Evolutionary conservation across 2,113 vertebrate genomes (phyloP), one percentile per base, ranked within the genome.

Genomic region (Pseudorasbora parva): DNA sequence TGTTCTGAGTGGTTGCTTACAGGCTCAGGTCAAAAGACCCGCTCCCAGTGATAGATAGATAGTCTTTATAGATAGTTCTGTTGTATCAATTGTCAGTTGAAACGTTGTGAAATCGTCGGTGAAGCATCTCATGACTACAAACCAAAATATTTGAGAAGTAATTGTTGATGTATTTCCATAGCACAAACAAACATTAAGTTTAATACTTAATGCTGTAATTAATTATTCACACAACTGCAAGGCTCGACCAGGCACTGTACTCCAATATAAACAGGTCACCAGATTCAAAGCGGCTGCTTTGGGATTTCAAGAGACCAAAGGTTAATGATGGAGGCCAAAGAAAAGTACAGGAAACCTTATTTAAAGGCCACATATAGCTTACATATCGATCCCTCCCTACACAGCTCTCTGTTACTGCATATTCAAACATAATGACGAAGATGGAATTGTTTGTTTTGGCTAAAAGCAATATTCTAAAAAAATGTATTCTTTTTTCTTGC

Each of bases 251-350:
- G 82, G n/a, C 33, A 43, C 51, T 51, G 60, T 47, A 23, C 69
- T 21, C 21, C 47, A 56, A 64, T 14, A 64, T 8, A 77, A 43
- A 74, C 17, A 59, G 81, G 77, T 85, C 75, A 85, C 11, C 37
- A n/a, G 71, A 72, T 47, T 66, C 45, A 66, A 33, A 33, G 23
- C 49, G 66, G 19, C 11, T 47, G 30, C 66, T 62, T 60, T 77
- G 80, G 75, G 83, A 69, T 78, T 60, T 56, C 30, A 74, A 47
- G 27, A 77, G 82, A 57, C 82, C 78, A 84, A 33, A 74, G 72
- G 49, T 66, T 72, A 87, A 25, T 64, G 64, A 78, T 72, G 41
- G 78, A 14, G 78, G 47, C 45, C 59, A 56, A 82, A 56, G 62
- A 73, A 25, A 77, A 11, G 79, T 15, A 10, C 17, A 11, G 19